These are phyloP conservation scores for Tiliacea aurago DNA, from an alignment of 2,888 invertebrate genomes.

Conservation along the genomic window DNA sequence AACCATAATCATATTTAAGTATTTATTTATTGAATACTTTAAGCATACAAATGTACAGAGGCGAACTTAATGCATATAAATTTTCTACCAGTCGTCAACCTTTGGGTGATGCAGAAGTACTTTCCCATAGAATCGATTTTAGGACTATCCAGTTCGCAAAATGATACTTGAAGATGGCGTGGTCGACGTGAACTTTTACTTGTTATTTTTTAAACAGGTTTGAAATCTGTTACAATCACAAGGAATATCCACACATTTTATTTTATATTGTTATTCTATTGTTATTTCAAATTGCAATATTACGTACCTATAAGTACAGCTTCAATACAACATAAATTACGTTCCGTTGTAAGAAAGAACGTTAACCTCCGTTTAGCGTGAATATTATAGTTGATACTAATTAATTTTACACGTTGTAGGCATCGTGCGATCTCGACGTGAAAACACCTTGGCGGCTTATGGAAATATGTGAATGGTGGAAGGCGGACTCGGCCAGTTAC, in stretches of 20 bases:
- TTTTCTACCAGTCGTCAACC: too few species aligned
- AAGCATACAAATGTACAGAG: too few species aligned
- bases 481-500: slow-evolving; percentile 78
- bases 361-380: background rate
- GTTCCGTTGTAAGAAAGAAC: background rate
- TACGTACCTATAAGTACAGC: background rate
- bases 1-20: too few species aligned
- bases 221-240: background rate
- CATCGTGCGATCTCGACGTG: slow-evolving; percentile 78
- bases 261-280: too few species aligned
- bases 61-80: too few species aligned
- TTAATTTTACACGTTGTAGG: slow-evolving; percentile 67
- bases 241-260: background rate
- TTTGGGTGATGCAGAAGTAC: too few species aligned
- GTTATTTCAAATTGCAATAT: background rate
- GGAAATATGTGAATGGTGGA: slow-evolving; percentile 86
- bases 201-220: background rate
- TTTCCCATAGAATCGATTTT: background rate
- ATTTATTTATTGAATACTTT: too few species aligned
- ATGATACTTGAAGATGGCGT: background rate
- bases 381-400: background rate
- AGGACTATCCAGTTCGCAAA: background rate
- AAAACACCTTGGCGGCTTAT: slow-evolving; percentile 80
- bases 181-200: background rate
- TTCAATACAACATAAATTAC: background rate